Evolutionary conservation across 1,140 invertebrate species (phyloP).

Genomic region (Drosophila jambulina): DNA sequence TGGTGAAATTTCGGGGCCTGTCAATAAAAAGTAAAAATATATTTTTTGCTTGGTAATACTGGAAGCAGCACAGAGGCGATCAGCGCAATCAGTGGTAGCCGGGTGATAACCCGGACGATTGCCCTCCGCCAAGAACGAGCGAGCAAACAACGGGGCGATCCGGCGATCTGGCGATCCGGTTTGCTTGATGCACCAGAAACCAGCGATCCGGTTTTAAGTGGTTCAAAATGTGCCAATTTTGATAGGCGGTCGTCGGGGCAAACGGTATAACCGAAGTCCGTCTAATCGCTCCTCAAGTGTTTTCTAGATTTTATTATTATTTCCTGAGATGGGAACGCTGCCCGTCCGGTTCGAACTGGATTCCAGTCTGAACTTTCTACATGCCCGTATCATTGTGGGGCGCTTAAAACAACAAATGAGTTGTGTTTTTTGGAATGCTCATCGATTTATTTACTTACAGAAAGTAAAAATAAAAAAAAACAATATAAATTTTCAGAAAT

Average conservation of each 20-base stretch:
- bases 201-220: slow-evolving; percentile 61
- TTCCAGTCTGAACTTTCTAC: slow-evolving; percentile 27
- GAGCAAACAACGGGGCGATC: slow-evolving; percentile 41
- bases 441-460: slow-evolving; percentile 30
- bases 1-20: slow-evolving; percentile 41
- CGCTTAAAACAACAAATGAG: slow-evolving; percentile 7
- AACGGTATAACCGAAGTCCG: slow-evolving; percentile 28
- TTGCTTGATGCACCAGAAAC: slow-evolving; percentile 26
- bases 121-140: slow-evolving; percentile 41
- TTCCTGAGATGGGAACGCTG: slow-evolving; percentile 21
- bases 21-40: slow-evolving; percentile 24
- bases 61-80: slow-evolving; percentile 4
- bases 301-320: slow-evolving; percentile 48
- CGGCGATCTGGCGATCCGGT: slow-evolving; percentile 61
- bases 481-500: slow-evolving; percentile 2
- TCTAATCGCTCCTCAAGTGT: slow-evolving; percentile 43
- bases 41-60: slow-evolving; percentile 17
- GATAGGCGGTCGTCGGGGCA: slow-evolving; percentile 52
- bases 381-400: slow-evolving; percentile 37
- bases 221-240: slow-evolving; percentile 70
- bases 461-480: slow-evolving; percentile 18
- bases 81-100: slow-evolving; percentile 25
- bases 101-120: slow-evolving; percentile 57
- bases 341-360: slow-evolving; percentile 30
- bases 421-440: slow-evolving; percentile 48